Base-by-base conservation (phyloP, 2,888 invertebrate genomes). In the Mythimna pallens region DNA sequence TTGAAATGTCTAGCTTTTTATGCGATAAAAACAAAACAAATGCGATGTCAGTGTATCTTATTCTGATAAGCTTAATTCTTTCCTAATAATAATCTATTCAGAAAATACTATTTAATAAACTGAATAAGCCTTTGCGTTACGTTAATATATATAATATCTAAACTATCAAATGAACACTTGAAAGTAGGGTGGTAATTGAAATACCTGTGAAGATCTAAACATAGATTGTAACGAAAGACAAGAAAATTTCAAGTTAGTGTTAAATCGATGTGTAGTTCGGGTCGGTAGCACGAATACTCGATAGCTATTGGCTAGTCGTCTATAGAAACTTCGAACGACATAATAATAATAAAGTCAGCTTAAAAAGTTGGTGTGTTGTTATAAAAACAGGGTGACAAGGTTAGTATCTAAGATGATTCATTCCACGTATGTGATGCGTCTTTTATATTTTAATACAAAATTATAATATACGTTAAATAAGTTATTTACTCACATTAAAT, bases 371-470 rank as follows among this genome's bases (percentile, higher is more conserved):
- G 47, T 58, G 65, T 58, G 68, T 73, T 79, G 70, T 80, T 58
- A 58, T 12, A 43, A 61, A 73, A 65, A 81, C 85, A 83, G 78
- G 85, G 83, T 78, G 82, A 69, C 61, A 73, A 74, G 70, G 54
- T 57, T 84, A 78, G 69, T 25, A 62, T 76, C 10, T 76, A 76
- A 76, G 66, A 65, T 62, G 20, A 73, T 70, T 73, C 83, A 84
- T 84, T 83, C 85, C 83, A 85, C 73, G 63, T 73, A 70, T 73
- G 59, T 67, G 47, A 66, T 65, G 65, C 47, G 67, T 64, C 59
- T 65, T 66, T 25, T 40, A 50, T 36, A 20, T 66, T 82, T 50
- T 14, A 34, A 43, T 20, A 67, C 22, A 67, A 36, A 40, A 54
- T 40, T 14, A n/a, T 43, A 61, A 34, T 80, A 54, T 58, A 74